Evolutionary conservation across 2,888 invertebrate species (phyloP).

Genomic region (Euphydryas editha): DNA sequence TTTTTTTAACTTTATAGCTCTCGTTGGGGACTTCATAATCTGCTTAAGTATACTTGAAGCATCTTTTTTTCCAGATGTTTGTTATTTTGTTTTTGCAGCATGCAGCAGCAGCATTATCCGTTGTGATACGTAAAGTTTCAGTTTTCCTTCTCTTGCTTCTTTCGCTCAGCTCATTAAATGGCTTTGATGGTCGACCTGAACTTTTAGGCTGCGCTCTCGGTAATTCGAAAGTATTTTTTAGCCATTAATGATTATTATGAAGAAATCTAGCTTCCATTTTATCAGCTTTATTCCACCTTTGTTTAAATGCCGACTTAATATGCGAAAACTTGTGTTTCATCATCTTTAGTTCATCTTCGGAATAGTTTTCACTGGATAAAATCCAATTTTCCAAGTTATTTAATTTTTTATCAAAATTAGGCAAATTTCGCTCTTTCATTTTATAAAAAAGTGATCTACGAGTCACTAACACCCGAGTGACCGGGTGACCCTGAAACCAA

Average conservation of each 20-base stretch:
- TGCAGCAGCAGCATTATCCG: neutral
- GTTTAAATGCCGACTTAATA: no score
- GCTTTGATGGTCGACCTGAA: slow-evolving; percentile 13
- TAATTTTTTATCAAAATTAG: no score
- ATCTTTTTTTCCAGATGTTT: slow-evolving; percentile 12
- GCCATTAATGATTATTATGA: neutral
- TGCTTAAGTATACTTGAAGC: slow-evolving; percentile 23
- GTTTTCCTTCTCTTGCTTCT: slow-evolving; percentile 24
- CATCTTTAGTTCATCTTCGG: no score
- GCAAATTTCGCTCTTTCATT: no score
- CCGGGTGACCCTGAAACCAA: no score
- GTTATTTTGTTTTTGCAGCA: neutral
- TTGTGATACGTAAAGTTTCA: slow-evolving; percentile 8
- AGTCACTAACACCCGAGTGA: no score
- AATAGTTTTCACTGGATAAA: no score
- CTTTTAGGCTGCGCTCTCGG: neutral
- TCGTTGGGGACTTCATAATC: slow-evolving; percentile 6
- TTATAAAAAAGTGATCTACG: no score
- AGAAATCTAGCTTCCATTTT: no score
- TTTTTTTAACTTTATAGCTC: neutral
- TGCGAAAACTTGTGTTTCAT: no score
- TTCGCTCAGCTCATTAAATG: slow-evolving; percentile 12
- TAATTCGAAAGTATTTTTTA: slow-evolving; percentile 11
- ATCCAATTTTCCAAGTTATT: no score
- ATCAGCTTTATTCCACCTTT: no score